A percentile compares a stretch with the other conserved stretches of the same genome.
These are phyloP conservation scores for Endotricha flammealis DNA, from an alignment of 2,888 invertebrate genomes.

Conservation along the genomic window DNA sequence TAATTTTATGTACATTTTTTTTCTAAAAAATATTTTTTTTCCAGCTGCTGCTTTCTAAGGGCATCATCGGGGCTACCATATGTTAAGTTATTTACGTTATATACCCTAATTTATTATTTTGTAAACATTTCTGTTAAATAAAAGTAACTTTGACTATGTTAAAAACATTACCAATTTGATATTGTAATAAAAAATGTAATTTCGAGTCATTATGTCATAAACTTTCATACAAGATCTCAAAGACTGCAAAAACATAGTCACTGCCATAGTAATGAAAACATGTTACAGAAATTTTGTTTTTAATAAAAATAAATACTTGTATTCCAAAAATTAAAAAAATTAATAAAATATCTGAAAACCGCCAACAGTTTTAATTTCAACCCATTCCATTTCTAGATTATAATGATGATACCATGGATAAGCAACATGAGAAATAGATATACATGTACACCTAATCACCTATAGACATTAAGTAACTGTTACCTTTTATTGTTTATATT, in stretches of 20 bases:
- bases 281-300: slow-evolving; percentile 58
- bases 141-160: slow-evolving; percentile 62
- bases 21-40: too few species aligned
- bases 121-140: slow-evolving; percentile 42
- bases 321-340: slow-evolving; percentile 62
- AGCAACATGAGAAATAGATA: too few species aligned
- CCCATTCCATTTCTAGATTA: not conserved
- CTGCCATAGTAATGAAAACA: slow-evolving; percentile 57
- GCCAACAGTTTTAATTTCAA: slow-evolving; percentile 20
- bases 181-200: slow-evolving; percentile 23
- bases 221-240: slow-evolving; percentile 52
- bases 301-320: slow-evolving; percentile 68
- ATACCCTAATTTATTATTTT: slow-evolving; percentile 50
- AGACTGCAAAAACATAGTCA: slow-evolving; percentile 74
- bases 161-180: slow-evolving; percentile 25
- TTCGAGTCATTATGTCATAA: slow-evolving; percentile 19
- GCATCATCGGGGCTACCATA: slow-evolving; percentile 48
- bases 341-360: slow-evolving; percentile 55
- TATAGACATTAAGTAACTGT: too few species aligned
- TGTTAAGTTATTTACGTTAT: slow-evolving; percentile 46
- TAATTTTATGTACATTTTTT: not conserved
- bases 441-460: too few species aligned
- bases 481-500: too few species aligned
- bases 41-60: slow-evolving; percentile 73
- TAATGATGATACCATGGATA: too few species aligned